Evolutionary conservation across 30 jellyfish, hydroid and myxozoan species (phyloP), one percentile per base, ranked within the genome.

Genomic region (Chrysaora quinquecirrha): DNA sequence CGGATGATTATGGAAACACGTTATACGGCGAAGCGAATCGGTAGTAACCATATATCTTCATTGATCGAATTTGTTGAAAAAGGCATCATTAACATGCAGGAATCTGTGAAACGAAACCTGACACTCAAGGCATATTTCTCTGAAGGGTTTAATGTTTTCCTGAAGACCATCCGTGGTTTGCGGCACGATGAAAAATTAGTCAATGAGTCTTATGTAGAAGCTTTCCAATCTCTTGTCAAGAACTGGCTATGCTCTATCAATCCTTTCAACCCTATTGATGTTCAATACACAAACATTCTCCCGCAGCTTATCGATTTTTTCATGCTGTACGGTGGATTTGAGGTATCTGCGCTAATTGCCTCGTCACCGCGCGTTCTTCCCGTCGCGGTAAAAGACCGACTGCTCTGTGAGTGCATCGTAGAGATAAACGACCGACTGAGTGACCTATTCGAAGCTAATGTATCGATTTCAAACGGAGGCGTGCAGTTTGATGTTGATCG

Each of bases 401-500:
- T 82, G 18, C 62, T 82, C 7, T 60, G 81, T 46, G 92, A 82
- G 33, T 66, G 82, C 48, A 62, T 82, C 34, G 31, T 20, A 28
- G 85, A 31, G 38, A 70, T 71, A 3, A 69, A 48, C 25, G 79
- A 82, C 31, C 67, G 84, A 18, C 85, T 82, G 22, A 73, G 64
- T 30, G 92, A 82, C 58, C 73, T 82, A 29, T 33, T 30, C n/a
- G 86, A 82, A 31, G n/a, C 85, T 6, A 43, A 82, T 46, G 32
- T 34, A 23, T 75, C 64, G 3, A 32, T 64, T 1, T 73, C 70
- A 10, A 85, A 82, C 18, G 71, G 75, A 22, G 86, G 85, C 7
- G n/a, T 70, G 72, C 62, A 82, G 24, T 47, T 82, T 23, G 92
- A 82, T 52, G 31, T 82, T 10, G 92, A 82, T 71, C 92, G 71